phyloP scores from a whole-genome alignment of 2,888 invertebrate genomes.

The Chouioia cunea region DNA sequence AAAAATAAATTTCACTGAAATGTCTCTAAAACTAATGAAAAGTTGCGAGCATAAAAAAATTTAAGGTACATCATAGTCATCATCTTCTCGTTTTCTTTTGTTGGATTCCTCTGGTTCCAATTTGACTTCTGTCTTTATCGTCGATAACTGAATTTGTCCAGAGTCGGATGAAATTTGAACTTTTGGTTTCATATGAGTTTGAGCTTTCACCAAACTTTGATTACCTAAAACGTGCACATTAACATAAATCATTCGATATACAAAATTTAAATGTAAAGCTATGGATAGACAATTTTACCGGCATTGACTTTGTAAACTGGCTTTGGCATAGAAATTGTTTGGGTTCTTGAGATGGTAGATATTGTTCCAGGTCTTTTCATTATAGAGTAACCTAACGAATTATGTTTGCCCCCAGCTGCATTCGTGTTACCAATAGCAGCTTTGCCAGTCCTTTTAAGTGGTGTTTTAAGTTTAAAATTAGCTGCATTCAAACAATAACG shows the following conservation, averaged over 20 bases:
- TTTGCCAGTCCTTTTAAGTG: conserved; percentile 54
- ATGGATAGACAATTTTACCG: conserved; percentile 25
- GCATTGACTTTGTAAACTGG: conserved; percentile 78
- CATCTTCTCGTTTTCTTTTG: conserved; percentile 65
- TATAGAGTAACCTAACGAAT: conserved; percentile 71
- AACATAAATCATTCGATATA: neutral
- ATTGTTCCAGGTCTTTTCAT: conserved; percentile 71
- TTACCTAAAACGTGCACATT: conserved; percentile 20
- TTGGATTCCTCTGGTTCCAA: conserved; percentile 59
- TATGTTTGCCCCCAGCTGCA: conserved; percentile 58
- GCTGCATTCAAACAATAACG: conserved; percentile 89
- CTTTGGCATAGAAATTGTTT: conserved; percentile 81
- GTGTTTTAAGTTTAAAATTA: conserved; percentile 78
- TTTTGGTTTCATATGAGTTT: conserved; percentile 35
- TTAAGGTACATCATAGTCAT: conserved; percentile 65
- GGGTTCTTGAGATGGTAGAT: conserved; percentile 74
- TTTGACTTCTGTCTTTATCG: conserved; percentile 53
- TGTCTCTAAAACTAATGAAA: neutral
- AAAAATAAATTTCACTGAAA: conserved; percentile 20
- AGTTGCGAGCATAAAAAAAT: neutral
- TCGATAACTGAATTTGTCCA: conserved; percentile 51
- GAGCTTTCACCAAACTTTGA: conserved; percentile 28
- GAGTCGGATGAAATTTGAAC: conserved; percentile 20
- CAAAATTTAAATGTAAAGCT: neutral
- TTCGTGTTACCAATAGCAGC: conserved; percentile 48